Evolutionary conservation across 2,113 vertebrate genomes (phyloP), one percentile per base, ranked within the genome.

Genomic region (Amphilophus citrinellus): DNA sequence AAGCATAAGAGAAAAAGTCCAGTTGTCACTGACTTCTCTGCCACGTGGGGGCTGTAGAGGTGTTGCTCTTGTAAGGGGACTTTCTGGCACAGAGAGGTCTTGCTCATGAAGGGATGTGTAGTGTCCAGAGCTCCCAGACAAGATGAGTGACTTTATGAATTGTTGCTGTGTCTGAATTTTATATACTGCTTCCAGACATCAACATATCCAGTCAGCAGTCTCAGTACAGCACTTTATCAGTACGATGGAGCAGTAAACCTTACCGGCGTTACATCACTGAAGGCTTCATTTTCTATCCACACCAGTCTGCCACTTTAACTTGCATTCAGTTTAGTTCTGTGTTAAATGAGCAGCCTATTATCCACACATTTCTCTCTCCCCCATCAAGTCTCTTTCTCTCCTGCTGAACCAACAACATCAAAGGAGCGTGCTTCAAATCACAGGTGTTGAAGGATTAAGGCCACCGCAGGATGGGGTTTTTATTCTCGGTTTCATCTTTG

Each of bases 401-500:
- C 66, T 63, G 83, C 91, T 83, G 84, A 88, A 89, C 86, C 80
- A 89, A 84, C 89, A 53, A 84, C 94, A 95, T 95, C 93, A 96
- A 94, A 96, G 94, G 83, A 88, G 81, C 47, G 76, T 86, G 89
- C 89, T 95, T 95, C 93, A 95, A 83, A 92, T 95, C 79, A 76
- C 95, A 96, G 95, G 95, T 95, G 95, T 94, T 89, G 92, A 91
- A 94, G 94, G 95, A 96, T 96, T 96, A 95, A 95, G 93, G 94
- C 92, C 91, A 94, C 94, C 92, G 93, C 92, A 80, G 91, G 92
- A 93, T 75, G 82, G 76, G 82, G 47, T 93, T 90, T 88, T 88
- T 88, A 89, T 92, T 89, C 91, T 90, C 88, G 87, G 79, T 75
- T 85, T 90, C 86, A 87, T 94, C 93, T 96, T 95, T 96, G 95